Evolutionary conservation across 2,888 invertebrate genomes (phyloP), one percentile per base, ranked within the genome.

Genomic region (Cataglyphis rosenhaueri): DNA sequence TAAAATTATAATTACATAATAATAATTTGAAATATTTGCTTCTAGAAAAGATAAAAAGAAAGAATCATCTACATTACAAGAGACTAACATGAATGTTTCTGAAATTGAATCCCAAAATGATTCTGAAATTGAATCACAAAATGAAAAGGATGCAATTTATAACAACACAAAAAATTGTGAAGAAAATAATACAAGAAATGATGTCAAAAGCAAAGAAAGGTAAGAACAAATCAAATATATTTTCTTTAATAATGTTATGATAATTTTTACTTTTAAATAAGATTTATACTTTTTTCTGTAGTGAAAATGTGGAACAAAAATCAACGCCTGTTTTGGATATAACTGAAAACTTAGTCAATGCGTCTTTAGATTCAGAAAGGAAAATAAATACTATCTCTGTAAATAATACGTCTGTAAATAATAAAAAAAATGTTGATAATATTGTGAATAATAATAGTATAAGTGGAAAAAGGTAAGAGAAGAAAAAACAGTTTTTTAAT

Each of bases 381-480:
- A 48, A 52, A 52, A 70, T 55, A 15, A 52, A 52, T 55, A 21
- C 9, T 35, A 8, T 32, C 9, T 32, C n/a, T 52, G 15, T 55
- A 15, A 8, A 52, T 70, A 55, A 55, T 55, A 32, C 21, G 9
- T 35, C n/a, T 55, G 21, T 35, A 9, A 8, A 52, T 70, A 55
- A 70, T 55, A 15, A 55, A 55, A 44, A 32, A 68, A 15, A 55
- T 15, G 18, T 4, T 48, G 10, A 1, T 35, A 35, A 70, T 55
- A 35, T 68, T n/a, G n/a, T 48, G 18, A 68, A n/a, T 10, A 66
- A 48, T 10, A 68, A 68, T 68, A n/a, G n/a, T 48, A 29, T 21
- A n/a, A 70, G 0, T 70, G 15, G 15, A 35, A 21, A 70, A 21
- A 70, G 70, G 70, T 55, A 70, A 70, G 21, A 15, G 12, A 3